Base-by-base conservation (phyloP, 2,888 invertebrate genomes). In the Hyppa rectilinea region DNA sequence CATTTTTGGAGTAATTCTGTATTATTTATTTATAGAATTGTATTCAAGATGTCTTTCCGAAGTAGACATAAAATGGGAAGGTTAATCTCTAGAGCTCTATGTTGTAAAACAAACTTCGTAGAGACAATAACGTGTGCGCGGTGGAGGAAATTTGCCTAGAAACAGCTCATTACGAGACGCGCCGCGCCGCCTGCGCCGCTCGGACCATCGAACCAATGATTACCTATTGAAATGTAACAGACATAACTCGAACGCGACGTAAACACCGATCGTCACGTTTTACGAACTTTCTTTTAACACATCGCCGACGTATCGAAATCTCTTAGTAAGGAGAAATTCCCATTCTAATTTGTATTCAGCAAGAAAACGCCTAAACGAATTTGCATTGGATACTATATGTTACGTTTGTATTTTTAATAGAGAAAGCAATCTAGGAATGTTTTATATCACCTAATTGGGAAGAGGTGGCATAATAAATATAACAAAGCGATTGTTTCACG, bases 331-430 rank as follows among this genome's bases (percentile, higher is more conserved):
- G 94, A 92, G 94, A 95, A 94, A 94, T 93, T 93, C 85, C 85
- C 88, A 89, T 87, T 87, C 91, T 92, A 89, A 91, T 94, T 94
- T 91, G 94, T 94, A 95, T 95, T 92, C 93, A 86, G 87, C 87
- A 91, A 88, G 88, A 87, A 82, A 85, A 88, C 77, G 81, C 83
- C 87, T 87, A 83, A 84, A 85, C 88, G 87, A 91, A 93, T 92
- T 88, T 86, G 91, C 88, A 89, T 91, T 89, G 68, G 85, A 87
- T 85, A 88, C 89, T 86, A 88, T 90, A 87, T 91, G 87, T 87
- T 90, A 89, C 86, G 85, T 87, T 88, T 87, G 83, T 78, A n/a
- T 85, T 83, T 85, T 88, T 88, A 89, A 89, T 75, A 81, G 82
- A 75, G 89, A 88, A 88, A 88, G 89, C 76, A 80, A 78, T 80